Conservation (phyloP, 2,888 invertebrate species). For the Amiota mariae region DNA sequence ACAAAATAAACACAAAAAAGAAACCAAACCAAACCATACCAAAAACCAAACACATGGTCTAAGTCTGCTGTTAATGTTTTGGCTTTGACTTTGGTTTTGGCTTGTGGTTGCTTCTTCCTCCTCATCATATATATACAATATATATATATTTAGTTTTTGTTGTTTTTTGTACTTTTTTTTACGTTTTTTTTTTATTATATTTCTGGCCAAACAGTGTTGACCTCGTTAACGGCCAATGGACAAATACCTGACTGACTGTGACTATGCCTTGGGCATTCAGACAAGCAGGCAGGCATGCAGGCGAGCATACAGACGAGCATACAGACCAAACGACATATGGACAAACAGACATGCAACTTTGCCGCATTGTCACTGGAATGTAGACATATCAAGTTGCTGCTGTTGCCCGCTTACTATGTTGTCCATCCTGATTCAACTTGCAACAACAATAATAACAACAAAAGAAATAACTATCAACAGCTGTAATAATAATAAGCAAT, state of each 20-base stretch:
- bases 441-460: slow-evolving; percentile 8
- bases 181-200: slow-evolving; percentile 9
- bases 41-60: slow-evolving; percentile 17
- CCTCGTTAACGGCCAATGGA: slow-evolving; percentile 53
- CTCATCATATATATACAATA: no score
- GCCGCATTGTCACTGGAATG: slow-evolving; percentile 17
- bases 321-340: neutral
- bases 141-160: neutral
- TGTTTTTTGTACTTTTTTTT: neutral
- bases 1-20: slow-evolving; percentile 16
- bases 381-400: slow-evolving; percentile 18
- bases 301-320: neutral
- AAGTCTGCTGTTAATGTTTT: no score
- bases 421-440: no score
- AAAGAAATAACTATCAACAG: neutral
- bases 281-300: neutral
- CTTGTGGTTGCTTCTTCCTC: no score
- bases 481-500: slow-evolving; percentile 28
- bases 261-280: neutral
- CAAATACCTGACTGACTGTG: slow-evolving; percentile 30
- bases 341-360: no score
- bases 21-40: neutral
- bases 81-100: no score
- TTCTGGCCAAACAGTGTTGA: slow-evolving; percentile 42
- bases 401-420: neutral